Conservation (phyloP, 2,797 vertebrate genomes). For the Ctenopoma kingsleyae region DNA sequence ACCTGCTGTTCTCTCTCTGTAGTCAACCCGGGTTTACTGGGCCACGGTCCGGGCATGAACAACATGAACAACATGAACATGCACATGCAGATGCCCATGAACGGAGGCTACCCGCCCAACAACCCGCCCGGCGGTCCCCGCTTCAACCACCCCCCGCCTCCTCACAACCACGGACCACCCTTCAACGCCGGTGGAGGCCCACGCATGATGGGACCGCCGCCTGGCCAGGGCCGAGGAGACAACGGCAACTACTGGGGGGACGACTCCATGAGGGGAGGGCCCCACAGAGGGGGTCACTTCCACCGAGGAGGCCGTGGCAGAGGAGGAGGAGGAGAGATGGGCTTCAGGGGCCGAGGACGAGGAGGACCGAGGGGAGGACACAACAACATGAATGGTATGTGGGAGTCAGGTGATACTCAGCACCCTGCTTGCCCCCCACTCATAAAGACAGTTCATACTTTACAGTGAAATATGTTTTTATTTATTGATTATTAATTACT, state of each 20-base stretch:
- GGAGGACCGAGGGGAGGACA: conserved; percentile 90
- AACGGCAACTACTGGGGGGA: conserved; percentile 91
- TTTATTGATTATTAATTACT: no score
- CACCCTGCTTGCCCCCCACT: no score
- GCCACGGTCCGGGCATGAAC: conserved; percentile 86
- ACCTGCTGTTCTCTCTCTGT: background rate
- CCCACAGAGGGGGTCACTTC: conserved; percentile 88
- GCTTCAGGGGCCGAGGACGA: conserved; percentile 88
- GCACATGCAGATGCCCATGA: conserved; percentile 88
- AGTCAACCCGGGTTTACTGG: conserved; percentile 87
- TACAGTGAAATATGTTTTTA: no score
- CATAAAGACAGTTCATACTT: no score
- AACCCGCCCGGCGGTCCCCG: conserved; percentile 88
- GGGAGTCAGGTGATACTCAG: no score
- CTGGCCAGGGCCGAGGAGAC: conserved; percentile 84
- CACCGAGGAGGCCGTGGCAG: conserved; percentile 89
- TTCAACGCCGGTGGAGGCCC: conserved; percentile 81
- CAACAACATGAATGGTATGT: conserved; percentile 88
- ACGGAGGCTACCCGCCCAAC: conserved; percentile 90
- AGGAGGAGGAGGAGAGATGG: conserved; percentile 86
- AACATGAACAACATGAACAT: conserved; percentile 83
- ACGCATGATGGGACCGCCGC: conserved; percentile 91
- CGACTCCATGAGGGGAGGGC: conserved; percentile 86
- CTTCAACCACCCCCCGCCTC: conserved; percentile 87
- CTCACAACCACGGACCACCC: conserved; percentile 87